Evolutionary conservation across 2,797 vertebrate species (phyloP).

Genomic region (Luscinia megarhynchos): DNA sequence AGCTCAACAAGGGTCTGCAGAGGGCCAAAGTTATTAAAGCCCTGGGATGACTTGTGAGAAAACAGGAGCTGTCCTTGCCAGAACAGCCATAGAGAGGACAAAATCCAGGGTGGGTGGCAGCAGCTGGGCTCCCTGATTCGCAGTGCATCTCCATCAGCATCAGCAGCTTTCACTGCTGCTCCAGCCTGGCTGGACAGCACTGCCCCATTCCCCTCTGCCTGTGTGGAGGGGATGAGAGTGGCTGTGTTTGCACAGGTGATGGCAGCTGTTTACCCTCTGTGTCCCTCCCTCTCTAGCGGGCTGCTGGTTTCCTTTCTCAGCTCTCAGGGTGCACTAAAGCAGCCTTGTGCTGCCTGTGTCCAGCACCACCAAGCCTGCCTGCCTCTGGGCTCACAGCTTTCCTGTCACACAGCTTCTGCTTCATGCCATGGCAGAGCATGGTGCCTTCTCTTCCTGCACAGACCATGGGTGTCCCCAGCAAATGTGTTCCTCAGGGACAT

Average conservation of each 20-base stretch:
- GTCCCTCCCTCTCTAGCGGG: background rate
- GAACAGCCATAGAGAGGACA: background rate
- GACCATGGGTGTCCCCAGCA: accelerated
- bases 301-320: conserved; percentile 11
- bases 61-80: background rate
- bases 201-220: accelerated
- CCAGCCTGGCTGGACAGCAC: background rate
- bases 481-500: background rate
- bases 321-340: background rate
- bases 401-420: background rate
- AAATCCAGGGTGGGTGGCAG: accelerated
- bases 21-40: background rate
- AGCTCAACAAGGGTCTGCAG: background rate
- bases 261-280: background rate
- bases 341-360: accelerated
- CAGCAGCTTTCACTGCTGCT: accelerated
- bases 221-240: background rate
- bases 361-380: accelerated
- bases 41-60: background rate
- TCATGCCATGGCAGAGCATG: background rate
- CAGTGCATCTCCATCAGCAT: background rate
- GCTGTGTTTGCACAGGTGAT: background rate
- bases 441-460: background rate
- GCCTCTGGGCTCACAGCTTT: background rate
- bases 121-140: background rate